phyloP scores from a whole-genome alignment of 2,113 vertebrate species.

The Poeciliopsis prolifica region DNA sequence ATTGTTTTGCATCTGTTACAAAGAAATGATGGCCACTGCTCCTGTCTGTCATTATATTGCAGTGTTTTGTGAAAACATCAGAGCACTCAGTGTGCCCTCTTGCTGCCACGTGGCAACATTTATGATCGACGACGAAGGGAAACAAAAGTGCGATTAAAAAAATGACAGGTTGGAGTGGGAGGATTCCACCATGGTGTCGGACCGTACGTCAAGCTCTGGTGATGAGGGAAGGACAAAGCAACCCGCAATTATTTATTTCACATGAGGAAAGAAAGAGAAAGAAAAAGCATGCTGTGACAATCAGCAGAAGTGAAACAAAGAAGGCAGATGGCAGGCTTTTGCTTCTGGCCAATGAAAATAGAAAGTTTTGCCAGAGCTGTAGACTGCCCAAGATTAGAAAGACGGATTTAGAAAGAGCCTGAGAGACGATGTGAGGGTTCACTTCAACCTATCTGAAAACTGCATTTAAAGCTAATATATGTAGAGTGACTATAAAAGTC shows the following conservation, averaged over 20 bases:
- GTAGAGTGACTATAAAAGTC: too few species aligned
- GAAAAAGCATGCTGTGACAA: not conserved
- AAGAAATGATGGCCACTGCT: not conserved
- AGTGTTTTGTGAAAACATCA: constrained; percentile 22
- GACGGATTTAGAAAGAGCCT: not conserved
- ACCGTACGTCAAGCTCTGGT: constrained; percentile 7
- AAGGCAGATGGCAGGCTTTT: constrained; percentile 38
- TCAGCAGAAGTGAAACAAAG: not conserved
- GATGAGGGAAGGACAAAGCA: constrained; percentile 4
- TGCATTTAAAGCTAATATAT: too few species aligned
- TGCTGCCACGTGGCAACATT: not conserved
- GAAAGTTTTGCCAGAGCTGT: not conserved
- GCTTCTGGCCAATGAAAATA: constrained; percentile 20
- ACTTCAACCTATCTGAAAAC: too few species aligned
- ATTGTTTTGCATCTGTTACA: not conserved
- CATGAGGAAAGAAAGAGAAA: not conserved
- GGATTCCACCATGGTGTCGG: constrained; percentile 3
- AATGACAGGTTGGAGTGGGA: constrained; percentile 24
- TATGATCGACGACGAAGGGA: constrained; percentile 21
- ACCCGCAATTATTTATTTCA: constrained; percentile 29
- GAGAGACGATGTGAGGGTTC: not conserved
- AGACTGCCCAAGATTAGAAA: constrained; percentile 11
- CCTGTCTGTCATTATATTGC: constrained; percentile 10
- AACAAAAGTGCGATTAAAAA: constrained; percentile 19
- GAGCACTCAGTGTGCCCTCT: constrained; percentile 23